Evolutionary conservation across 30 jellyfish, hydroid and myxozoan species (phyloP).

Genomic region (Hydractinia symbiolongicarpus): DNA sequence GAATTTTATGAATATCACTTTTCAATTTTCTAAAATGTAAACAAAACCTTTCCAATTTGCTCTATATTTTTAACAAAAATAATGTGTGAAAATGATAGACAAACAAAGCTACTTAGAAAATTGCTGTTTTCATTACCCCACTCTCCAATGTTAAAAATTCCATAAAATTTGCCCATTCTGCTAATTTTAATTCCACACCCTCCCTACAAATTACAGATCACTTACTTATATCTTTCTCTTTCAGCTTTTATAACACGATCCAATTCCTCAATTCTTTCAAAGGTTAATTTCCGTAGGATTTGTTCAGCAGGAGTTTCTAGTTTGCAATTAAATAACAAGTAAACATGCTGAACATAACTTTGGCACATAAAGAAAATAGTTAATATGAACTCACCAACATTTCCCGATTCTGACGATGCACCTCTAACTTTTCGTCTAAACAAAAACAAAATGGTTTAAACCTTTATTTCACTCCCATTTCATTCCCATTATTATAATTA

Average conservation of each 20-base stretch:
- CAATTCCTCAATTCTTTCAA: constrained; percentile 86
- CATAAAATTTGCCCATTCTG: no score
- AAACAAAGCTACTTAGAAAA: no score
- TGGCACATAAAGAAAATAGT: no score
- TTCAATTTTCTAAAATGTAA: constrained; percentile 51
- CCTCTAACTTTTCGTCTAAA: constrained; percentile 27
- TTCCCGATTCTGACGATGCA: constrained; percentile 9
- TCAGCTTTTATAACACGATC: constrained; percentile 72
- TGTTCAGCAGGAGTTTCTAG: constrained; percentile 97
- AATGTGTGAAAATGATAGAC: no score
- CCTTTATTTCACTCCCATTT: no score
- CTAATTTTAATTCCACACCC: background rate
- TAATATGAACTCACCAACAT: constrained; percentile 1
- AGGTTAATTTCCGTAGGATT: constrained; percentile 68
- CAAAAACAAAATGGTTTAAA: background rate
- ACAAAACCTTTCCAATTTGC: background rate
- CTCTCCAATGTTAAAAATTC: no score
- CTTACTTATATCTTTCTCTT: constrained; percentile 66
- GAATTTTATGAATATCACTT: constrained; percentile 67
- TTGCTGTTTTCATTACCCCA: no score
- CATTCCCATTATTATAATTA: no score
- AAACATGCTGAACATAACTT: no score
- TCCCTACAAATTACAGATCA: background rate
- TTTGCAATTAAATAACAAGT: background rate
- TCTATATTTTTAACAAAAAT: no score